These are phyloP conservation scores for Diadegma fenestrale DNA, from an alignment of 2,888 invertebrate genomes.

Conservation along the genomic window DNA sequence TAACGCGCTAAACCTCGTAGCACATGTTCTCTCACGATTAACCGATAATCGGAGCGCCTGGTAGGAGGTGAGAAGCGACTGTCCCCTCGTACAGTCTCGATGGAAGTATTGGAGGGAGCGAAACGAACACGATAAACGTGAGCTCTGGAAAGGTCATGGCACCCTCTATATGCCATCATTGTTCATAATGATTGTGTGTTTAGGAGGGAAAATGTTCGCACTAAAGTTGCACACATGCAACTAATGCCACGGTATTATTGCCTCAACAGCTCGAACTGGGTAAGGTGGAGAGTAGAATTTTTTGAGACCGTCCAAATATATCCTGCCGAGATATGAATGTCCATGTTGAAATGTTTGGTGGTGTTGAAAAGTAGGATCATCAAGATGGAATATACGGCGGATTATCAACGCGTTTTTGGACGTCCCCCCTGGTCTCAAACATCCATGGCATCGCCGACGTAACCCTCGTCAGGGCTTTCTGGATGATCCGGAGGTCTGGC, in stretches of 20 bases:
- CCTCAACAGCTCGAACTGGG: neutral
- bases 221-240: neutral
- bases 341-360: neutral
- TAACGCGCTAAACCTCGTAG: conserved; percentile 29
- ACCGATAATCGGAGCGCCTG: conserved; percentile 44
- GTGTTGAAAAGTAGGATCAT: neutral
- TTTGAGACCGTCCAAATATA: conserved; percentile 11
- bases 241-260: neutral
- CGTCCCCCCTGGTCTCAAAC: conserved; percentile 75
- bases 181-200: conserved; percentile 1
- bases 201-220: neutral
- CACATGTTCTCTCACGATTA: conserved; percentile 6
- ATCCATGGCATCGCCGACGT: conserved; percentile 90
- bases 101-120: neutral
- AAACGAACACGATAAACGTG: conserved; percentile 28
- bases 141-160: conserved; percentile 4
- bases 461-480: conserved; percentile 95
- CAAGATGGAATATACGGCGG: neutral
- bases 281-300: neutral
- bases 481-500: conserved; percentile 86
- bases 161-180: neutral
- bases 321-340: neutral
- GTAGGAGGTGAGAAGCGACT: conserved; percentile 5
- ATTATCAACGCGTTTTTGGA: conserved; percentile 48
- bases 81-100: neutral